These are phyloP conservation scores for Charaxes varanes DNA, from an alignment of 1,140 invertebrate genomes.

Conservation along the genomic window DNA sequence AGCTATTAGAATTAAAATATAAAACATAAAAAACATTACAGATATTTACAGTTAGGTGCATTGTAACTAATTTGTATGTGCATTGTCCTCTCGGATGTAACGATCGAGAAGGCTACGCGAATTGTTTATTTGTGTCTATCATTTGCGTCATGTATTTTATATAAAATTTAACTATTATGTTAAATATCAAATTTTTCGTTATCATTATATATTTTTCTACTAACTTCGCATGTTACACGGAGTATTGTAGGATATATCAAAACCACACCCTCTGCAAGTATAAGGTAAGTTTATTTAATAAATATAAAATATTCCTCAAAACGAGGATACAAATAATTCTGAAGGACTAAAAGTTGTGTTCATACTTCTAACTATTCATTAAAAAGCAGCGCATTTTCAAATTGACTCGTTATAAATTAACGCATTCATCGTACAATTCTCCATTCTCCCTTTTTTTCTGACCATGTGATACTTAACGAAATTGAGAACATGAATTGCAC, in stretches of 20 bases:
- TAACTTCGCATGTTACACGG: constrained; percentile 1
- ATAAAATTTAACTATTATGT: constrained; percentile 19
- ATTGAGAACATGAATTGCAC: too few relatives aligned
- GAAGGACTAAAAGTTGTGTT: too few relatives aligned
- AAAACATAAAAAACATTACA: constrained; percentile 54
- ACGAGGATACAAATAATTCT: too few relatives aligned
- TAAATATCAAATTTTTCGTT: constrained; percentile 16
- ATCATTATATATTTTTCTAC: constrained; percentile 5
- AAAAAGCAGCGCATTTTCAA: too few relatives aligned
- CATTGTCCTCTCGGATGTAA: neutral
- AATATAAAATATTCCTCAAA: neutral
- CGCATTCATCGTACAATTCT: too few relatives aligned
- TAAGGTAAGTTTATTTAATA: constrained; percentile 22
- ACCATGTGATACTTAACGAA: too few relatives aligned
- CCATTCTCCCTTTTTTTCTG: too few relatives aligned
- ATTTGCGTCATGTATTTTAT: constrained; percentile 9
- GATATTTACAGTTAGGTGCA: constrained; percentile 17
- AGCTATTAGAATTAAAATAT: constrained; percentile 28
- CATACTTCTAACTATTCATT: too few relatives aligned
- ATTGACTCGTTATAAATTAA: too few relatives aligned
- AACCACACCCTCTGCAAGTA: constrained; percentile 48
- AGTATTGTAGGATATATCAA: constrained; percentile 48
- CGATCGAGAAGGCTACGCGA: constrained; percentile 11
- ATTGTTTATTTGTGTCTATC: constrained; percentile 11
- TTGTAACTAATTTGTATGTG: constrained; percentile 9